These are phyloP conservation scores for Sterrhoptilus dennistouni DNA, from an alignment of 2,113 vertebrate genomes.

Conservation along the genomic window DNA sequence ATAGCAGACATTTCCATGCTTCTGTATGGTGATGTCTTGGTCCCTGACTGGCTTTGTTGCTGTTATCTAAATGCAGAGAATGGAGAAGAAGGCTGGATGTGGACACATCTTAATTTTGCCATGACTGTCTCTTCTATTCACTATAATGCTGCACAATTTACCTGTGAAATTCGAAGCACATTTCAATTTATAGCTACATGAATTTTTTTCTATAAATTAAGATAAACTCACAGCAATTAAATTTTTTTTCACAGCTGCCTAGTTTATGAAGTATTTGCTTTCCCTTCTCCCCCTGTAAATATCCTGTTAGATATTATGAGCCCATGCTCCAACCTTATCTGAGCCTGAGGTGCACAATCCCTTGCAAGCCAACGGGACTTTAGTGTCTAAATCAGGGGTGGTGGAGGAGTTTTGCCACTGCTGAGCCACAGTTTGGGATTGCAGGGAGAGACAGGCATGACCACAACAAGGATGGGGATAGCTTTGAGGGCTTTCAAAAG, in stretches of 20 bases:
- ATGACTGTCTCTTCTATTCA: neutral
- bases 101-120: neutral
- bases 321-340: neutral
- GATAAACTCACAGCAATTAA: neutral
- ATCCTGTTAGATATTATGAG: neutral
- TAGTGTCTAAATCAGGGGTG: fast-evolving
- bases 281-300: neutral
- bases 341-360: neutral
- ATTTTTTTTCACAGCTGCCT: neutral
- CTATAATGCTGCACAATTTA: neutral
- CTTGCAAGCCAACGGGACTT: neutral
- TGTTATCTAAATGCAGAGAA: neutral
- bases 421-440: neutral
- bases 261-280: neutral
- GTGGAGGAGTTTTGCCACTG: neutral
- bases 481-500: neutral
- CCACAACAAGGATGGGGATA: neutral
- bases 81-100: neutral
- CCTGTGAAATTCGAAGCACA: neutral
- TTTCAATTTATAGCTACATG: neutral
- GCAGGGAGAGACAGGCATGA: neutral
- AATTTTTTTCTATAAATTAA: neutral
- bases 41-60: neutral
- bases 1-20: neutral
- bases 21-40: neutral